phyloP scores from a whole-genome alignment of 2,888 invertebrate genomes.

The Morpho deidamia region DNA sequence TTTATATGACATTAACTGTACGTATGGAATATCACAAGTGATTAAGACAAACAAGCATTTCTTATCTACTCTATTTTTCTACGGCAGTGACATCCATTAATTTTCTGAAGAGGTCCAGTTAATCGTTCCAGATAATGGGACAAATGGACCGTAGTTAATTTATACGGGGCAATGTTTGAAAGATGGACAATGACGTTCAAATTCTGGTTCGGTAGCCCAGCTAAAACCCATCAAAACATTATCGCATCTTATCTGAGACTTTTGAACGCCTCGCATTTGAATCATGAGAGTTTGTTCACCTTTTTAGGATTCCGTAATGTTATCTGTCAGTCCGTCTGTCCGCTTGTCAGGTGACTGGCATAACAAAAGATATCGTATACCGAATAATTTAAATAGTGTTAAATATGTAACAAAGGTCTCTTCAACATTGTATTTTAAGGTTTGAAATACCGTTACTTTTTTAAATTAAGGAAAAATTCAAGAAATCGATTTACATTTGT shows the following conservation, averaged over 20 bases:
- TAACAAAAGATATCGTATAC: too few relatives aligned
- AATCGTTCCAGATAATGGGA: conserved; percentile 19
- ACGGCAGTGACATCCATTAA: conserved; percentile 22
- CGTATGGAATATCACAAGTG: too few relatives aligned
- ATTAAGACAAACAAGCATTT: background rate
- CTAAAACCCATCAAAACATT: conserved; percentile 35
- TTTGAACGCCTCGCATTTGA: conserved; percentile 25
- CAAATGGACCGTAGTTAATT: conserved; percentile 21
- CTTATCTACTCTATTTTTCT: background rate
- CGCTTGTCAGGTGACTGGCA: too few relatives aligned
- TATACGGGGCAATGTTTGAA: conserved; percentile 26
- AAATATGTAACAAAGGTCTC: too few relatives aligned
- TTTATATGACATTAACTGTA: too few relatives aligned
- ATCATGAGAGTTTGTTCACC: background rate
- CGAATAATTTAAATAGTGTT: too few relatives aligned
- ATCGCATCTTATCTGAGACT: conserved; percentile 40
- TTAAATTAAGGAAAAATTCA: too few relatives aligned
- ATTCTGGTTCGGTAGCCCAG: conserved; percentile 32
- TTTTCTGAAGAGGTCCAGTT: conserved; percentile 10
- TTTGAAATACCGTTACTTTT: too few relatives aligned
- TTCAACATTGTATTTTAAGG: too few relatives aligned
- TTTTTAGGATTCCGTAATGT: background rate
- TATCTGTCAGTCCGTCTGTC: background rate
- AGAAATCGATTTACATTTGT: too few relatives aligned
- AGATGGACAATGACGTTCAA: conserved; percentile 28